Evolutionary conservation across 2,113 vertebrate species (phyloP).

Genomic region (Sitta europaea): DNA sequence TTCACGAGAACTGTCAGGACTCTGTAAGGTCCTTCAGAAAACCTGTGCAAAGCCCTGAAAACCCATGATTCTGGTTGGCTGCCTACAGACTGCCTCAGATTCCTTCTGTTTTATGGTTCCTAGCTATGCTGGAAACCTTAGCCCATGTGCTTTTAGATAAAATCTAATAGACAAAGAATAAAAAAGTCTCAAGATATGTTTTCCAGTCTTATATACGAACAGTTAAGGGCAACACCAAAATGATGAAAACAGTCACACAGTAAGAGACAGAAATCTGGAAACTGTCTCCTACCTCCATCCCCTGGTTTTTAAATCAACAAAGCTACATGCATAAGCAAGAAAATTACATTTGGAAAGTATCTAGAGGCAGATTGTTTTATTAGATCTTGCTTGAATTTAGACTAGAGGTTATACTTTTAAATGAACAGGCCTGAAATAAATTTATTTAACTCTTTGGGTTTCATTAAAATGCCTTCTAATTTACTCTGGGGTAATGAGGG

Average conservation of each 20-base stretch:
- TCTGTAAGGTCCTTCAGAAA: neutral
- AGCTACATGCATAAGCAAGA: neutral
- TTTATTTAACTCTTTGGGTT: neutral
- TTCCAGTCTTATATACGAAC: neutral
- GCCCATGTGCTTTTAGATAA: neutral
- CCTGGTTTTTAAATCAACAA: conserved; percentile 19
- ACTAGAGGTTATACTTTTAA: neutral
- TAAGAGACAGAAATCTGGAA: neutral
- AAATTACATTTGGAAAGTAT: conserved; percentile 28
- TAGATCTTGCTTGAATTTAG: conserved; percentile 2
- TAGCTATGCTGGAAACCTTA: neutral
- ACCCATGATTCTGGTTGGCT: neutral
- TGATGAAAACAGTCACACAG: neutral
- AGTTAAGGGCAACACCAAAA: neutral
- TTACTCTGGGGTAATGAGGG: neutral
- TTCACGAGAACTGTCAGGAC: neutral
- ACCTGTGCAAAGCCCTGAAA: neutral
- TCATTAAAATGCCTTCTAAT: neutral
- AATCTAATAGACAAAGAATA: neutral
- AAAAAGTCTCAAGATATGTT: neutral
- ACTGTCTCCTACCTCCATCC: neutral
- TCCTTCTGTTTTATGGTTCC: neutral
- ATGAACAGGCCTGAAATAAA: neutral
- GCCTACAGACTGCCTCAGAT: neutral
- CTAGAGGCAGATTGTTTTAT: conserved; percentile 6